Percentiles rank a stretch among this genome's conserved stretches.
Conservation (phyloP, 2,888 invertebrate species). For the Agrochola litura region DNA sequence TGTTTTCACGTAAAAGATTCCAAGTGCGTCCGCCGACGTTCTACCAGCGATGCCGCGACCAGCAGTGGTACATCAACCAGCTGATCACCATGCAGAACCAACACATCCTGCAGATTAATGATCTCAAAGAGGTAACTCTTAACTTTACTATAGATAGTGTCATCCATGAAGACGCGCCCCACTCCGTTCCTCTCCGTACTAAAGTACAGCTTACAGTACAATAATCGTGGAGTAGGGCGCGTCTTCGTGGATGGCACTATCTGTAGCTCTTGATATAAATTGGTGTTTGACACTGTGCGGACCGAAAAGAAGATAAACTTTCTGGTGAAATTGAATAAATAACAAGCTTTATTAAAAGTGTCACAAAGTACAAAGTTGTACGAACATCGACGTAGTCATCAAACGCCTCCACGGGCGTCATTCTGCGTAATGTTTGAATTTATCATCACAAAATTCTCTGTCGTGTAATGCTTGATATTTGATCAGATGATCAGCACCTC, state of each 20-base stretch:
- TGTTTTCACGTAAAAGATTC: slow-evolving; percentile 89
- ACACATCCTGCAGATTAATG: slow-evolving; percentile 95
- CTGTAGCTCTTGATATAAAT: not conserved
- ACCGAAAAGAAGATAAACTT: not conserved
- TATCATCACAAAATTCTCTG: not conserved
- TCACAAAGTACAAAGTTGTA: not conserved
- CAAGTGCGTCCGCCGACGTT: slow-evolving; percentile 98
- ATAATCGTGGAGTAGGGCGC: too few relatives aligned
- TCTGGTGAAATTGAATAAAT: not conserved
- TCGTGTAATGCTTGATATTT: not conserved
- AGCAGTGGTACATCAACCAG: slow-evolving; percentile 97
- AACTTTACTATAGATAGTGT: not conserved
- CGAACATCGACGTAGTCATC: not conserved
- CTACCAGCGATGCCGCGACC: slow-evolving; percentile 97
- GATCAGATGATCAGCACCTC: not conserved
- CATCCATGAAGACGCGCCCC: too few relatives aligned
- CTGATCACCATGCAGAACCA: slow-evolving; percentile 95
- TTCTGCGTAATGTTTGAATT: not conserved
- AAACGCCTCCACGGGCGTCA: not conserved
- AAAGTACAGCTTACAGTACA: too few relatives aligned
- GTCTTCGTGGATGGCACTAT: too few relatives aligned
- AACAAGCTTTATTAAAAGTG: not conserved
- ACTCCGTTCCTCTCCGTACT: too few relatives aligned
- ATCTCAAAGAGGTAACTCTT: slow-evolving; percentile 93
- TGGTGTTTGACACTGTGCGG: not conserved